These are phyloP conservation scores for Chionodraco myersi DNA, from an alignment of 2,113 vertebrate genomes.

Conservation along the genomic window DNA sequence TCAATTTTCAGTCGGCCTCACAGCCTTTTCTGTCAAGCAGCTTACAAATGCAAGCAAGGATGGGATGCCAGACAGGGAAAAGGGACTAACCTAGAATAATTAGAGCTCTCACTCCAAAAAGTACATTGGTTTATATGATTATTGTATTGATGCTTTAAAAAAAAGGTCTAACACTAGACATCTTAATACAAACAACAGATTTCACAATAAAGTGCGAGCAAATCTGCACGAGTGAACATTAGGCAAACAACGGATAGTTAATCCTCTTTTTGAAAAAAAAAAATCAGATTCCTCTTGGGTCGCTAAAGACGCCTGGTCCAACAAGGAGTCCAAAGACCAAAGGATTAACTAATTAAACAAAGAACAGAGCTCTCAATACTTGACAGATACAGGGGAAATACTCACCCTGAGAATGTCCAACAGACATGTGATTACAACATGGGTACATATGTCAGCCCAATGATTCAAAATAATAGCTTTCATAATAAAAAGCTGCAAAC, in stretches of 20 bases:
- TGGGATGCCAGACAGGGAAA: constrained; percentile 18
- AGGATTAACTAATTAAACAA: constrained; percentile 22
- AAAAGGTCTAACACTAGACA: not conserved
- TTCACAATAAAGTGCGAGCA: not conserved
- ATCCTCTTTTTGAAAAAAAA: not conserved
- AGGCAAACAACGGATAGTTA: not conserved
- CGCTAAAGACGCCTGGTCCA: constrained; percentile 10
- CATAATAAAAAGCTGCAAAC: not conserved
- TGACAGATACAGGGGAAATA: constrained; percentile 12
- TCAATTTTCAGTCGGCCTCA: constrained; percentile 36
- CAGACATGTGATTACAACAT: not conserved
- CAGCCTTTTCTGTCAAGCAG: constrained; percentile 38
- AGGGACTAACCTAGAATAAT: constrained; percentile 28
- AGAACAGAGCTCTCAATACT: constrained; percentile 14
- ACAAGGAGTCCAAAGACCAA: constrained; percentile 42
- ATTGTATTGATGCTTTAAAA: not conserved
- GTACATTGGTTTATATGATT: not conserved
- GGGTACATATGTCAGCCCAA: not conserved
- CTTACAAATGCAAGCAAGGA: constrained; percentile 14
- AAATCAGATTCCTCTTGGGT: constrained; percentile 27
- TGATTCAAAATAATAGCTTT: not conserved
- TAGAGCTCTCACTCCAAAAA: not conserved
- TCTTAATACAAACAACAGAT: constrained; percentile 15
- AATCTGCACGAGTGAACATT: not conserved
- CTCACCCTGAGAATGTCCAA: constrained; percentile 1